Percentiles rank a stretch among this genome's conserved stretches.
phyloP scores from a whole-genome alignment of 2,113 vertebrate species.

The Meles meles region DNA sequence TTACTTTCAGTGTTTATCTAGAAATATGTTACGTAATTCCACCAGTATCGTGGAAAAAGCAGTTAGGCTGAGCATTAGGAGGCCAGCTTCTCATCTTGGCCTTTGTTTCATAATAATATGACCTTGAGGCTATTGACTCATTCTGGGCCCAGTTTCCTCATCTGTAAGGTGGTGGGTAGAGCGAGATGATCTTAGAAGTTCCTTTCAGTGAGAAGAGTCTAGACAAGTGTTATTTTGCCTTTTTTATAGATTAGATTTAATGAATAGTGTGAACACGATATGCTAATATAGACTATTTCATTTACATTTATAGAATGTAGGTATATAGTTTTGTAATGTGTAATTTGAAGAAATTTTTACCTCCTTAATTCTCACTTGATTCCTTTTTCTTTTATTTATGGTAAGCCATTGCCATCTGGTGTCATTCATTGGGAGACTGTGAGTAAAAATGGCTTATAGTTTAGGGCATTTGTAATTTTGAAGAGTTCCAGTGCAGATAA shows the following conservation, averaged over 20 bases:
- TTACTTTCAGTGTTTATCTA: neutral
- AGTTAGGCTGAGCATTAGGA: neutral
- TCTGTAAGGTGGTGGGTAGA: conserved; percentile 22
- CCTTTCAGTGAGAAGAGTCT: neutral
- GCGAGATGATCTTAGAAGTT: neutral
- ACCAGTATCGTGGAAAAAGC: neutral
- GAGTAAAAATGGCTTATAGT: neutral
- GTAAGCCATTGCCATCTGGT: neutral
- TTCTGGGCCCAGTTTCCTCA: neutral
- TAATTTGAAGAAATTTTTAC: neutral
- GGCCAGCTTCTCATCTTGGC: neutral
- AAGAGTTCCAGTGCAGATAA: neutral
- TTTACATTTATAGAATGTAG: neutral
- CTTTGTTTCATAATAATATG: conserved; percentile 47
- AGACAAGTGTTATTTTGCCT: neutral
- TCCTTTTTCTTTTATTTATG: neutral
- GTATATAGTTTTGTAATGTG: neutral
- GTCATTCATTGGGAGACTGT: neutral
- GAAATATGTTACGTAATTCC: neutral
- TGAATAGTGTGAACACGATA: neutral
- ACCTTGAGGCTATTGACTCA: neutral
- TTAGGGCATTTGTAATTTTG: neutral
- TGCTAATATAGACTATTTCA: neutral
- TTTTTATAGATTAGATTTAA: neutral
- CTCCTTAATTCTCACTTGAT: neutral